Evolutionary conservation across 2,888 invertebrate genomes (phyloP).

Genomic region (Marasmarcha lunaedactyla): DNA sequence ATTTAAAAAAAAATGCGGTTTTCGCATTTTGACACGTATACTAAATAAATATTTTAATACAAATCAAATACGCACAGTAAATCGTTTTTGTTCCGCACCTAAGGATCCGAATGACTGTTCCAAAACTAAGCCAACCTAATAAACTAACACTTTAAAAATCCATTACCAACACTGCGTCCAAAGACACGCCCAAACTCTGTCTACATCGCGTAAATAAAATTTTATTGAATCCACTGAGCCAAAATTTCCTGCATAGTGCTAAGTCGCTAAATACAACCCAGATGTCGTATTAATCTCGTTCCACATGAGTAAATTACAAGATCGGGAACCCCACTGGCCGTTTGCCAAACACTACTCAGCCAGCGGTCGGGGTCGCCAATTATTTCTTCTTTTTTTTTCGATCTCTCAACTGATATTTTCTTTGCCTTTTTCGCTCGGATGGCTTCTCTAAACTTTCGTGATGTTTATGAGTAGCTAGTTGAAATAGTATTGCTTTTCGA

Average conservation of each 20-base stretch:
- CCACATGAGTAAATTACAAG: conserved; percentile 53
- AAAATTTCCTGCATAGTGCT: conserved; percentile 17
- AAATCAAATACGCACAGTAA: too few species aligned
- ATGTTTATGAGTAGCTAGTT: not conserved
- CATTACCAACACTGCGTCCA: too few species aligned
- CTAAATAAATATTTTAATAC: too few species aligned
- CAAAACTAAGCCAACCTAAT: too few species aligned
- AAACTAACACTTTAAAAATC: too few species aligned
- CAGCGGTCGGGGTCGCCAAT: conserved; percentile 23
- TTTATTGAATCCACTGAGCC: conserved; percentile 3
- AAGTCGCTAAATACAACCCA: conserved; percentile 43
- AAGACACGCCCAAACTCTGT: too few species aligned
- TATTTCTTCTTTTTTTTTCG: conserved; percentile 6
- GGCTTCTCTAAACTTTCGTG: not conserved
- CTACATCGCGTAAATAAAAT: not conserved
- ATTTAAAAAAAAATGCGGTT: too few species aligned
- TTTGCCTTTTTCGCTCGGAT: not conserved
- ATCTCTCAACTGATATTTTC: not conserved
- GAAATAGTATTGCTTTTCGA: not conserved
- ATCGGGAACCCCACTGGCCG: conserved; percentile 41
- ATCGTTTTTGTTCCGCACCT: too few species aligned
- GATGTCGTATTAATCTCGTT: conserved; percentile 54
- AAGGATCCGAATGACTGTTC: too few species aligned
- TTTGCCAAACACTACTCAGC: conserved; percentile 47
- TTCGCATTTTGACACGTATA: too few species aligned